These are phyloP conservation scores for Rhinogobio ventralis DNA, from an alignment of 2,797 vertebrate genomes.

Conservation along the genomic window DNA sequence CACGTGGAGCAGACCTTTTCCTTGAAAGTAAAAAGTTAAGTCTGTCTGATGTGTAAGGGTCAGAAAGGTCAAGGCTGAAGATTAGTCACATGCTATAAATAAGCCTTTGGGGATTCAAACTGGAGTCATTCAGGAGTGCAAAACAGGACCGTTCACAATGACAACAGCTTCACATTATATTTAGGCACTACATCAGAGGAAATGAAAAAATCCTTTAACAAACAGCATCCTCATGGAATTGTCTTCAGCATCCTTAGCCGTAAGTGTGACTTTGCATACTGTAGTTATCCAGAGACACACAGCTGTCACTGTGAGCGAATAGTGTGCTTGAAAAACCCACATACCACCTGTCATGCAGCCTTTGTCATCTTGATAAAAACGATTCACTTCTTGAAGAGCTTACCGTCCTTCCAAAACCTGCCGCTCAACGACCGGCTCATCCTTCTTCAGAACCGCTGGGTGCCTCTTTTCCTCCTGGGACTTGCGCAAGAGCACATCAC, in stretches of 20 bases:
- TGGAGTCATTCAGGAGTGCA: background rate
- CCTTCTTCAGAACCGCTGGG: constrained; percentile 82
- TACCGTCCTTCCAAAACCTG: constrained; percentile 84
- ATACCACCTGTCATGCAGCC: constrained; percentile 78
- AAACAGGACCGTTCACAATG: background rate
- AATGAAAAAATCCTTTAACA: constrained; percentile 62
- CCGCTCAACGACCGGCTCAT: constrained; percentile 78
- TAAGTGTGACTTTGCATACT: constrained; percentile 33
- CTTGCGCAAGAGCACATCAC: constrained; percentile 82
- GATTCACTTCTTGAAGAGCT: constrained; percentile 81
- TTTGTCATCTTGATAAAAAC: constrained; percentile 83
- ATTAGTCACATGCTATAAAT: constrained; percentile 71
- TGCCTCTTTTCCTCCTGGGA: constrained; percentile 82
- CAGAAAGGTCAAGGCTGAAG: constrained; percentile 23
- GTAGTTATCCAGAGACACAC: constrained; percentile 28
- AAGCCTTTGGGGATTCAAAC: constrained; percentile 42
- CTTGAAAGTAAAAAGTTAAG: constrained; percentile 27
- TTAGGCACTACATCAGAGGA: constrained; percentile 55
- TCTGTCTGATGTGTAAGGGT: background rate
- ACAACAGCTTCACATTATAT: constrained; percentile 46
- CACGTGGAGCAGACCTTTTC: constrained; percentile 56
- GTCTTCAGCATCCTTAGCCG: constrained; percentile 80
- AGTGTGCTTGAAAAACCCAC: constrained; percentile 76
- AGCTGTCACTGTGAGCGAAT: constrained; percentile 70
- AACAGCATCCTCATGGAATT: constrained; percentile 76